These are phyloP conservation scores for Papio anubis DNA, from an alignment of 2,113 vertebrate genomes.

Conservation along the genomic window DNA sequence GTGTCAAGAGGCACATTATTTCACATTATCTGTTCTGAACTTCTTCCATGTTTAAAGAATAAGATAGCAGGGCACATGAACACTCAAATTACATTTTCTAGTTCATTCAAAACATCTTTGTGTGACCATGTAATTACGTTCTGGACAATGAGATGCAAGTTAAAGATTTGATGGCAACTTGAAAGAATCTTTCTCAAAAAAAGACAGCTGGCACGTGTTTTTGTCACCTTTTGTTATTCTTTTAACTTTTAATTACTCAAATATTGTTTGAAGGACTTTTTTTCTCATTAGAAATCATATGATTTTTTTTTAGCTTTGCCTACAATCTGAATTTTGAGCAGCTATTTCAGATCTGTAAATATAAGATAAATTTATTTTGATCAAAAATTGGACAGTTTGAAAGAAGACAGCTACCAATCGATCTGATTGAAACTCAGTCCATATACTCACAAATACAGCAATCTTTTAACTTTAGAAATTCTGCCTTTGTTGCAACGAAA, in stretches of 20 bases:
- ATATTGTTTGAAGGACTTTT: conserved; percentile 51
- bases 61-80: background rate
- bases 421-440: background rate
- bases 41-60: background rate
- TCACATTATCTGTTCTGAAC: background rate
- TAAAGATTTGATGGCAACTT: background rate
- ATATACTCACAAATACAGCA: background rate
- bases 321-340: background rate
- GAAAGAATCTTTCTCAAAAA: background rate
- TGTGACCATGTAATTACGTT: background rate
- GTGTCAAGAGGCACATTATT: background rate
- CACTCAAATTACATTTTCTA: background rate
- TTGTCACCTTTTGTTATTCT: background rate
- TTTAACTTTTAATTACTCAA: conserved; percentile 59
- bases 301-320: background rate
- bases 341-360: background rate
- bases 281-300: background rate
- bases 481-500: background rate
- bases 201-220: background rate
- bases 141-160: background rate
- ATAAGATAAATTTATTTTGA: background rate
- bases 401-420: background rate
- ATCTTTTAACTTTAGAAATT: conserved; percentile 8
- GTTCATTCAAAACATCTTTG: background rate
- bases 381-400: background rate